A percentile compares a stretch with the other conserved stretches of the same genome.
These are phyloP conservation scores for Rhinogobius similis DNA, from an alignment of 2,113 vertebrate species.

Conservation along the genomic window DNA sequence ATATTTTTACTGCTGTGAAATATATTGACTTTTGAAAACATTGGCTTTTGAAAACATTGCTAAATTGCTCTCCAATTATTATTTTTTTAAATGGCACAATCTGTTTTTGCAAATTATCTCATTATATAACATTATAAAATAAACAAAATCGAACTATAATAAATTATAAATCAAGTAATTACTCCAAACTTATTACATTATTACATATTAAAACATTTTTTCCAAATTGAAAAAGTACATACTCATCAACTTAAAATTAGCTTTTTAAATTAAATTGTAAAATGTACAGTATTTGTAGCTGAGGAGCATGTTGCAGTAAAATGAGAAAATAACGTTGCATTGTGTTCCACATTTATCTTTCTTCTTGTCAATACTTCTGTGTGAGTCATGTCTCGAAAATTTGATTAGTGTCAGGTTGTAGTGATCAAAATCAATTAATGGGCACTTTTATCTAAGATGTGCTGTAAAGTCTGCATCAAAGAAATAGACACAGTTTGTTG, in stretches of 20 bases:
- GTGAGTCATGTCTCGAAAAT: background rate
- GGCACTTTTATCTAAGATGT: background rate
- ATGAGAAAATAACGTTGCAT: background rate
- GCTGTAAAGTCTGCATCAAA: background rate
- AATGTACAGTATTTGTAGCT: background rate
- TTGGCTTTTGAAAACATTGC: no score
- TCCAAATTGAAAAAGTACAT: background rate
- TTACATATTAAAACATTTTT: no score
- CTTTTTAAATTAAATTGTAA: background rate
- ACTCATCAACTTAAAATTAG: background rate
- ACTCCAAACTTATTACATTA: no score
- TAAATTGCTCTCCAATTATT: no score
- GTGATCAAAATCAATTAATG: constrained; percentile 2
- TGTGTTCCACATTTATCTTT: background rate
- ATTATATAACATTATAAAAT: background rate
- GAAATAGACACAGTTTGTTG: background rate
- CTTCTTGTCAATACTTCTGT: background rate
- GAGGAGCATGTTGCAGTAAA: background rate
- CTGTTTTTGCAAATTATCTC: no score
- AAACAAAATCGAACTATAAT: background rate
- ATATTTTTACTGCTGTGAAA: no score
- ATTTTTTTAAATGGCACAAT: no score
- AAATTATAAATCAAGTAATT: background rate
- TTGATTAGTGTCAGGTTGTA: background rate
- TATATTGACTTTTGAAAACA: no score